Conservation (phyloP, 2,888 invertebrate genomes). For the Magallana nippona region DNA sequence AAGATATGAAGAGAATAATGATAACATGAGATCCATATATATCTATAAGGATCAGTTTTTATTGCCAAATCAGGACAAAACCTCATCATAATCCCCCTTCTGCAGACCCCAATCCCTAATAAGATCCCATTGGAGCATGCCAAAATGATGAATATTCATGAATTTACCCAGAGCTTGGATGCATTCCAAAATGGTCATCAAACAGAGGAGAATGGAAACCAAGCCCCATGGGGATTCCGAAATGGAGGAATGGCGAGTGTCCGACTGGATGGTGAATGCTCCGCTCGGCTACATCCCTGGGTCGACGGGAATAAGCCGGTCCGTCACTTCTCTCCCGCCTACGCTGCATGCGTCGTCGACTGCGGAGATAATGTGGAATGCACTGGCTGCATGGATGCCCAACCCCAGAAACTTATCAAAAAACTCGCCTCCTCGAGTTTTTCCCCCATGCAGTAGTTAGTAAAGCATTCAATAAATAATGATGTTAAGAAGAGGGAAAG, state of each 20-base stretch:
- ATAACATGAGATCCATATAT: too few species aligned
- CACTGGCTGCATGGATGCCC: not conserved
- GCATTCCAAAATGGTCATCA: conserved; percentile 64
- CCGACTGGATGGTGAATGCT: conserved; percentile 46
- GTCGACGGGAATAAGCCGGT: conserved; percentile 45
- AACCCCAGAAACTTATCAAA: conserved; percentile 26
- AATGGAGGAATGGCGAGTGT: conserved; percentile 57
- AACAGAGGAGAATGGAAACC: conserved; percentile 65
- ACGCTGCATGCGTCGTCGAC: conserved; percentile 30
- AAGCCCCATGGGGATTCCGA: conserved; percentile 65
- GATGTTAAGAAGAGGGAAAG: not conserved
- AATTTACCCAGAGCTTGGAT: conserved; percentile 55
- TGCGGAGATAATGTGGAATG: conserved; percentile 25
- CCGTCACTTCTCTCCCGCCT: conserved; percentile 43
- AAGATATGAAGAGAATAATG: too few species aligned
- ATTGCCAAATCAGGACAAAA: too few species aligned
- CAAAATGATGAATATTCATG: conserved; percentile 15
- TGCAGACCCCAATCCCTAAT: too few species aligned
- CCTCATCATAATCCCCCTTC: too few species aligned
- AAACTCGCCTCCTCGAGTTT: not conserved
- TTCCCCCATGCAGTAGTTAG: not conserved
- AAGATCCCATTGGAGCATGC: too few species aligned
- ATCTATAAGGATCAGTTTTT: too few species aligned
- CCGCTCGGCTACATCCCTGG: conserved; percentile 57
- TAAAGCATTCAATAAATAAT: not conserved